Evolutionary conservation across 2,888 invertebrate species (phyloP).

Genomic region (Cataglyphis rosenhaueri): DNA sequence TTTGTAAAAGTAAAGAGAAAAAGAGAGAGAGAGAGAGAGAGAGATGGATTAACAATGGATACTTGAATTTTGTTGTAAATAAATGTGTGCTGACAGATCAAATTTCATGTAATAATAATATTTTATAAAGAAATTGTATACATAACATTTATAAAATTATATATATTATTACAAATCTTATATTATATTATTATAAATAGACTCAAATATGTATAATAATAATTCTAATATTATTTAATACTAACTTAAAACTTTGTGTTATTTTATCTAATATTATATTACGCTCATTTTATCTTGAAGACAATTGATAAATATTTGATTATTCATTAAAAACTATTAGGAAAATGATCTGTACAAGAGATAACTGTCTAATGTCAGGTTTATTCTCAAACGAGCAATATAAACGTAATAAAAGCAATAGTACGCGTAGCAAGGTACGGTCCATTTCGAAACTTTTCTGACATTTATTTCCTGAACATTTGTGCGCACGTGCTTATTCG

Average conservation of each 20-base stretch:
- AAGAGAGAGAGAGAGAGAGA: background rate
- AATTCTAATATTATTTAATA: background rate
- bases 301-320: background rate
- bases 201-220: slow-evolving; percentile 7
- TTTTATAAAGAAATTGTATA: background rate
- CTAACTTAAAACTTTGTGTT: background rate
- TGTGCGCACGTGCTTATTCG: slow-evolving; percentile 43
- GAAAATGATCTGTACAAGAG: background rate
- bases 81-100: background rate
- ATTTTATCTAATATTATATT: background rate
- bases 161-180: background rate
- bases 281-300: background rate
- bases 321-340: background rate
- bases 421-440: slow-evolving; percentile 1
- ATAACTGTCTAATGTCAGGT: slow-evolving; percentile 4
- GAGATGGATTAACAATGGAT: background rate
- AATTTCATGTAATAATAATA: background rate
- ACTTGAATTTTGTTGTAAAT: background rate
- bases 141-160: background rate
- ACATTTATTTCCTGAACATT: slow-evolving; percentile 46
- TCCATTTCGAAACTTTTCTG: slow-evolving; percentile 42
- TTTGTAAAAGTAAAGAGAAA: background rate
- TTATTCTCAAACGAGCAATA: slow-evolving; percentile 28
- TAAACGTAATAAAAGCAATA: slow-evolving; percentile 31
- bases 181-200: background rate